Percentiles rank a stretch among this genome's conserved stretches.
Evolutionary conservation across 2,797 vertebrate species (phyloP).

Genomic region (Catostomus latipinnis): DNA sequence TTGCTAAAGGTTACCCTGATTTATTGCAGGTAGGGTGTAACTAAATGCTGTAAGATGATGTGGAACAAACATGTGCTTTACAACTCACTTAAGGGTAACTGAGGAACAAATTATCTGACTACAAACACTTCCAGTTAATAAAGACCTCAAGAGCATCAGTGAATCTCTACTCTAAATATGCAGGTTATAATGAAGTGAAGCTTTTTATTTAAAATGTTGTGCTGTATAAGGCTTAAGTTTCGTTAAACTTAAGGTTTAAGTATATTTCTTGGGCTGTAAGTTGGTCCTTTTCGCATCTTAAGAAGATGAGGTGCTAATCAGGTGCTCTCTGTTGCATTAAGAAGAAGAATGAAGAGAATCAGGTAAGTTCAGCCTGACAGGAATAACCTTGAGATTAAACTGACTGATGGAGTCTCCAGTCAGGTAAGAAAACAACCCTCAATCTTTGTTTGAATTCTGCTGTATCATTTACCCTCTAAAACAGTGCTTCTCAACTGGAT

Average conservation of each 20-base stretch:
- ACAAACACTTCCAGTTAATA: conserved; percentile 32
- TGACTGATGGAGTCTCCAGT: conserved; percentile 34
- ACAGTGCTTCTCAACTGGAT: background rate
- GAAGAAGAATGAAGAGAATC: conserved; percentile 58
- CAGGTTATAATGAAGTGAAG: background rate
- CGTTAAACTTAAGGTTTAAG: background rate
- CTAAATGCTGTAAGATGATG: conserved; percentile 37
- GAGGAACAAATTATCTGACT: conserved; percentile 32
- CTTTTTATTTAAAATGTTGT: background rate
- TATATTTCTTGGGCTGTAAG: background rate
- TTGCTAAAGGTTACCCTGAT: background rate
- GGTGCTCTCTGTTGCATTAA: background rate
- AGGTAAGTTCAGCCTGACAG: conserved; percentile 8
- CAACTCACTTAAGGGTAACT: conserved; percentile 19
- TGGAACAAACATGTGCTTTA: conserved; percentile 46
- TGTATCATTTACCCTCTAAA: background rate
- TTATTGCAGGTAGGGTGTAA: conserved; percentile 45
- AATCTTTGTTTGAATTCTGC: conserved; percentile 18
- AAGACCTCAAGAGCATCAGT: background rate
- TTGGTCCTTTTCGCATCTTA: background rate
- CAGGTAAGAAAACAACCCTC: conserved; percentile 56
- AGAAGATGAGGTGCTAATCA: background rate
- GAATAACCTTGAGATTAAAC: conserved; percentile 60
- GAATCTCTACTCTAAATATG: background rate
- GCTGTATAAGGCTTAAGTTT: background rate